Base-by-base conservation (phyloP, 2,113 vertebrate species). In the Choloepus hoffmanni region DNA sequence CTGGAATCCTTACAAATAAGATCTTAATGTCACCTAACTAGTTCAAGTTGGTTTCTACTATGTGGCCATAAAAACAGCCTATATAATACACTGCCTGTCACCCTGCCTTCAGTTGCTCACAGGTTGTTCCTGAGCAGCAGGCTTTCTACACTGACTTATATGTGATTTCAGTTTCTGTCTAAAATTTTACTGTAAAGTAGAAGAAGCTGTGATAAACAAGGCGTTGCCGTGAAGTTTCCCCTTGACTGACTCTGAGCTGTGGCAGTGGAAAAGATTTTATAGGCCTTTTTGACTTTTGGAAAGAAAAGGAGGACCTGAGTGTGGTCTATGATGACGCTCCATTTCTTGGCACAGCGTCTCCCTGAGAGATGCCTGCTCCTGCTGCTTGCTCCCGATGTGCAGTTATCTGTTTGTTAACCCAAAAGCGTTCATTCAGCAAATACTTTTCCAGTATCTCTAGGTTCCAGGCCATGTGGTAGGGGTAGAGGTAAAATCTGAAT, bases 21-120 rank as follows among this genome's bases (percentile, higher is more conserved):
- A 36, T 58, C 90, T 94, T 23, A 28, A 86, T 90, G 73, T 26
- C 26, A 13, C 45, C 13, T 63, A 73, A 48, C n/a, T 19, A 40
- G 26, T 68, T 90, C n/a, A 87, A 24, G 16, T 88, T 95, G 62
- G 50, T 43, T 89, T 93, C 53, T 76, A 45, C 53, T 50, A 65
- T 43, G 9, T 81, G 60, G 73, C 87, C 89, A 62, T 11, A 70
- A 79, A 90, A 88, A 33, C 58, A 90, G 30, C 26, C 48, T 74
- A 90, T 74, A 30, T 53, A 72, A 72, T 9, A 36, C 9, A 74
- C n/a, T 3, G 45, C 40, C 9, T 12, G 0, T 74, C 50, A 70
- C 40, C 8, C 12, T 85, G 45, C 24, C 15, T 19, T 81, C 73
- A 9, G 11, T 89, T 68, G 53, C 63, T 87, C 15, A 60, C 28